These are phyloP conservation scores for Schizothorax lantsangensis DNA, from an alignment of 2,797 vertebrate genomes.

Conservation along the genomic window DNA sequence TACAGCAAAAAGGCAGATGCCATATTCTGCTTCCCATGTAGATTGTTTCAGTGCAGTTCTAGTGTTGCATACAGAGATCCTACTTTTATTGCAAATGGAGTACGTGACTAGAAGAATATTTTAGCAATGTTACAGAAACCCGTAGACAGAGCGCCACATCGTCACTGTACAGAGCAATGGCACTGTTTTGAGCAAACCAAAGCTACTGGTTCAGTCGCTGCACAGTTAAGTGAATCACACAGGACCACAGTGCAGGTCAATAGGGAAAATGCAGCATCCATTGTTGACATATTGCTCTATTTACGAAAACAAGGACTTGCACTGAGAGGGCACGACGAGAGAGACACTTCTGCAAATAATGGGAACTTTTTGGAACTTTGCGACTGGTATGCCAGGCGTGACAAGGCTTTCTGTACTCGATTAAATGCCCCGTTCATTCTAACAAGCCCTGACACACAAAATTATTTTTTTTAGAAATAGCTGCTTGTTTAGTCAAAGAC, in stretches of 20 bases:
- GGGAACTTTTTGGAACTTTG: not conserved
- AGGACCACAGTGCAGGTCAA: not conserved
- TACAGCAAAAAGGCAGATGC: no score
- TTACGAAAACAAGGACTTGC: not conserved
- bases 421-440: not conserved
- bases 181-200: not conserved
- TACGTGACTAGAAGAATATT: not conserved
- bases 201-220: not conserved
- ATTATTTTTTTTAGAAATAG: not conserved
- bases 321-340: no score
- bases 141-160: not conserved
- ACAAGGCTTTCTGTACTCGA: not conserved
- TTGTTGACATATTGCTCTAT: not conserved
- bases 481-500: not conserved
- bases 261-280: not conserved
- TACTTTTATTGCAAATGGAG: not conserved
- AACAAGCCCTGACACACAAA: not conserved
- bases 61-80: not conserved
- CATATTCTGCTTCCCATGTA: no score
- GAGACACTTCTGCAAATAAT: no score
- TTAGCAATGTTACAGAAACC: constrained; percentile 1
- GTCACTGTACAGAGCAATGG: not conserved
- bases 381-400: not conserved
- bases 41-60: no score
- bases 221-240: not conserved